Evolutionary conservation across 1,140 invertebrate species (phyloP).

Genomic region (Paralvinella palmiformis): DNA sequence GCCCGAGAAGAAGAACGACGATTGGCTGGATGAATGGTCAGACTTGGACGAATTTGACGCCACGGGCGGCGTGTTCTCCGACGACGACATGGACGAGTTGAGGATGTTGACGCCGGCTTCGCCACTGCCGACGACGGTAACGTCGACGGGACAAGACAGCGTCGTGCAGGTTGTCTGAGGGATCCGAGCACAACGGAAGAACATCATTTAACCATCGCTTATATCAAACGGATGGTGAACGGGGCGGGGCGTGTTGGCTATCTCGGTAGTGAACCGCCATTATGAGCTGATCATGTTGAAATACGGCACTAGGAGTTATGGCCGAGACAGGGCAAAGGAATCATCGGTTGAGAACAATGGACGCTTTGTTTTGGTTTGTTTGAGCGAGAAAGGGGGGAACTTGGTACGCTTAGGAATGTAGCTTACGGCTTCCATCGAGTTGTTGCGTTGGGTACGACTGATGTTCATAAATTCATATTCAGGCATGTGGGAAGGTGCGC

Average conservation of each 20-base stretch:
- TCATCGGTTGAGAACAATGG: too few species aligned
- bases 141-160: background rate
- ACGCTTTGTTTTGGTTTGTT: too few species aligned
- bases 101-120: too few species aligned
- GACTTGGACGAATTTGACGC: conserved; percentile 1
- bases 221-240: background rate
- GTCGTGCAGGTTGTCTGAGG: background rate
- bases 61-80: background rate
- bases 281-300: background rate
- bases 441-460: too few species aligned
- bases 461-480: too few species aligned
- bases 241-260: background rate
- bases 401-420: too few species aligned
- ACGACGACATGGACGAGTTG: background rate
- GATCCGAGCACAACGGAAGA: background rate
- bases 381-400: too few species aligned
- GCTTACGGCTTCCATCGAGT: too few species aligned
- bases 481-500: too few species aligned
- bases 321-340: too few species aligned
- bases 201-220: background rate
- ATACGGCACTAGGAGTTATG: background rate
- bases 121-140: background rate
- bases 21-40: conserved; percentile 7
- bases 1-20: conserved; percentile 11
- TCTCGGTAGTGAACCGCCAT: background rate